phyloP scores from a whole-genome alignment of 2,113 vertebrate genomes.

The Aleadryas rufinucha region DNA sequence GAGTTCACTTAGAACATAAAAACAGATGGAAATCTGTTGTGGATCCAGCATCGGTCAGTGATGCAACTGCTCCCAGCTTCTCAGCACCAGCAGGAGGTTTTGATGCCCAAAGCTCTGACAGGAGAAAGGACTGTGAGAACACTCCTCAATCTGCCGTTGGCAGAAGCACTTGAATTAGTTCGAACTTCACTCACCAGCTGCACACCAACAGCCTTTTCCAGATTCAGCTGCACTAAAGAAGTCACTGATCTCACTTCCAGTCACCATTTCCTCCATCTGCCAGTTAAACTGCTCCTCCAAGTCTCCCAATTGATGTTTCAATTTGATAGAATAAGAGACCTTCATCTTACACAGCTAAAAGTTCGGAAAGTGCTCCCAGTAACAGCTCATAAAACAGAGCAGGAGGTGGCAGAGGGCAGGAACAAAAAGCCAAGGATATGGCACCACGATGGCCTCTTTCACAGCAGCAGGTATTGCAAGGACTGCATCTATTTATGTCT shows the following conservation, averaged over 20 bases:
- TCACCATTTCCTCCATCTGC: slow-evolving; percentile 35
- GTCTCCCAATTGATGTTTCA: neutral
- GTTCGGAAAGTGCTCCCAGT: neutral
- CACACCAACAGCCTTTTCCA: slow-evolving; percentile 24
- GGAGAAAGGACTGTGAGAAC: neutral
- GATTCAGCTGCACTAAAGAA: slow-evolving; percentile 4
- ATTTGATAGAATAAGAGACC: neutral
- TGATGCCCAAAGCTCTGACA: neutral
- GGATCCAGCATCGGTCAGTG: neutral
- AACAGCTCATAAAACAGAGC: neutral
- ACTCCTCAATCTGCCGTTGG: slow-evolving; percentile 35
- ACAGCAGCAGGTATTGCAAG: neutral
- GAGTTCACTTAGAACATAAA: neutral
- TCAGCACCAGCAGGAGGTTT: neutral
- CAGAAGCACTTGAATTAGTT: neutral
- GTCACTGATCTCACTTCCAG: slow-evolving; percentile 39
- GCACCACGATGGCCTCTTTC: neutral
- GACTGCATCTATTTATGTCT: neutral
- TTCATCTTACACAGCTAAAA: neutral
- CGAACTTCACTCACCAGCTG: slow-evolving; percentile 10
- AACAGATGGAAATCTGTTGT: neutral
- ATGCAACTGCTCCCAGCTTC: neutral
- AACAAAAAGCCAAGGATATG: neutral
- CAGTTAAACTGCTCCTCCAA: neutral
- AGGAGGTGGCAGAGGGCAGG: neutral